Percentiles rank a stretch among this genome's conserved stretches.
Conservation (phyloP, 2,888 invertebrate genomes). For the Latrodectus elegans region DNA sequence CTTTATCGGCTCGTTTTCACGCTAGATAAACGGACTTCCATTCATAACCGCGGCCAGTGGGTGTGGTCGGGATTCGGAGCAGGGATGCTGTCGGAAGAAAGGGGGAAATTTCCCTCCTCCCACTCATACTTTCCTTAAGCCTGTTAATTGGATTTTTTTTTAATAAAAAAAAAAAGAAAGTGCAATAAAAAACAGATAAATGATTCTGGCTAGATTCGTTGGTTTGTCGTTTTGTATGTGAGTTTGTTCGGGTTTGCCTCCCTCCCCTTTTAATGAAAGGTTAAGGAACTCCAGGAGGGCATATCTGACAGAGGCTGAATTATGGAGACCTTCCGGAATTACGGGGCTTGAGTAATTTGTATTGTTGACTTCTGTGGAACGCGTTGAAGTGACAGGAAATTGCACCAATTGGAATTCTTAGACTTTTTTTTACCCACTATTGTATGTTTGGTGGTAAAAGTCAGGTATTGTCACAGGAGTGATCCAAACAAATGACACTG, state of each 20-base stretch:
- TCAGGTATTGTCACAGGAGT: too few species aligned
- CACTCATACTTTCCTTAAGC: conserved; percentile 14
- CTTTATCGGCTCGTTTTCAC: conserved; percentile 63
- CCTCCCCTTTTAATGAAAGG: conserved; percentile 32
- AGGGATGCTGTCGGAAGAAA: background rate
- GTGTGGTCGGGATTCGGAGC: conserved; percentile 32
- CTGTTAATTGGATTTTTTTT: conserved; percentile 45
- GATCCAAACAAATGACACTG: too few species aligned
- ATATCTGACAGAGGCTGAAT: background rate
- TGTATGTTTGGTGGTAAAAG: too few species aligned
- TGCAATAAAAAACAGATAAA: background rate
- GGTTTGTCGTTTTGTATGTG: conserved; percentile 53
- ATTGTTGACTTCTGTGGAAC: background rate
- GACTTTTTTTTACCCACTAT: too few species aligned
- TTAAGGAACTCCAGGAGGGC: conserved; percentile 11
- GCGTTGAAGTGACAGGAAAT: conserved; percentile 2
- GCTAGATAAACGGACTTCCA: conserved; percentile 36
- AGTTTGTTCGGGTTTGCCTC: conserved; percentile 1
- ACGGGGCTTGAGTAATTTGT: background rate
- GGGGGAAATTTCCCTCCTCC: background rate
- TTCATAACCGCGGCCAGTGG: conserved; percentile 42
- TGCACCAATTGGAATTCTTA: background rate
- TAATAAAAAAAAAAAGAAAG: conserved; percentile 12
- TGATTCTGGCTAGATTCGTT: background rate
- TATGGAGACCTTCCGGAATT: conserved; percentile 5